A percentile compares a stretch with the other conserved stretches of the same genome.
These are phyloP conservation scores for Shargacucullia verbasci DNA, from an alignment of 2,888 invertebrate species.

Conservation along the genomic window DNA sequence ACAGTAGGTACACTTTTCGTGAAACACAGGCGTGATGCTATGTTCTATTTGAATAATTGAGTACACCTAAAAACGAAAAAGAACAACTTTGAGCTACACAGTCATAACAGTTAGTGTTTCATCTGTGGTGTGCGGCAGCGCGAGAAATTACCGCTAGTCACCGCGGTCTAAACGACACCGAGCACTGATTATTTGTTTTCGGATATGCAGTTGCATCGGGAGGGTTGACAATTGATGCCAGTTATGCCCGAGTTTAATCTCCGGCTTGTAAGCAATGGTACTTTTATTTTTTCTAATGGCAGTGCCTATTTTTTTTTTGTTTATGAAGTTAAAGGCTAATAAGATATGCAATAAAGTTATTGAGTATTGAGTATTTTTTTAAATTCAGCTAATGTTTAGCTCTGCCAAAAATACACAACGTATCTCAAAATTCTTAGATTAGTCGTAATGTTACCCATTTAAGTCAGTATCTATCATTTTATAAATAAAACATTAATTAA, in stretches of 20 bases:
- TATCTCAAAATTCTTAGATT: no score
- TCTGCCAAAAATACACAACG: no score
- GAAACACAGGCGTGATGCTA: neutral
- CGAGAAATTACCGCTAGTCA: slow-evolving; percentile 50
- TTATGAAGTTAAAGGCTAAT: neutral
- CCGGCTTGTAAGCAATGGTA: neutral
- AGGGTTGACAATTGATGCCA: slow-evolving; percentile 32
- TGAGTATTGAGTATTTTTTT: no score
- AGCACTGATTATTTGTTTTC: slow-evolving; percentile 33
- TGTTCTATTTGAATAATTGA: neutral
- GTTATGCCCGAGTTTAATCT: slow-evolving; percentile 25
- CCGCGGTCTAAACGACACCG: slow-evolving; percentile 18
- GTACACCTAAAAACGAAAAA: neutral
- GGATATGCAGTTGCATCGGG: slow-evolving; percentile 12
- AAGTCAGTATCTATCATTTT: no score
- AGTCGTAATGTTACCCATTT: no score
- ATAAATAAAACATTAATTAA: no score
- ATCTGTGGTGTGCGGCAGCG: slow-evolving; percentile 45
- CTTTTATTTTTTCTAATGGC: no score
- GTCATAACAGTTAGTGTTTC: slow-evolving; percentile 47
- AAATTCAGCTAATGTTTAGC: no score
- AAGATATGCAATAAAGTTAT: no score
- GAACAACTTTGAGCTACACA: slow-evolving; percentile 26
- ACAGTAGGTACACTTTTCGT: no score
- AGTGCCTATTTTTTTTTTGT: neutral